These are phyloP conservation scores for Fissipunctia ypsillon DNA, from an alignment of 2,888 invertebrate species.

Conservation along the genomic window DNA sequence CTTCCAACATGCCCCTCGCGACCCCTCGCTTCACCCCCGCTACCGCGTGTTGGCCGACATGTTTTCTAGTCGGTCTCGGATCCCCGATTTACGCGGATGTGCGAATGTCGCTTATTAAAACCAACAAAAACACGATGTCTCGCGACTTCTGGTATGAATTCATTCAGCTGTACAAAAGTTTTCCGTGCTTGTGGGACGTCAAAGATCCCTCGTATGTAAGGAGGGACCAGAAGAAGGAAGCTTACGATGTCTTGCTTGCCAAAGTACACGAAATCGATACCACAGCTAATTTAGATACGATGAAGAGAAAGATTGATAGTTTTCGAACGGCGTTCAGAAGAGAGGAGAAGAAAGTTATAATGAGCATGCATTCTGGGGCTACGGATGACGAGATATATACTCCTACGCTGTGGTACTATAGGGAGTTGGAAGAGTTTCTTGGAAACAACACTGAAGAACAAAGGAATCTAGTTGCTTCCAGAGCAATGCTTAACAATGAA, in stretches of 20 bases:
- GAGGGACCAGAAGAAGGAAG: slow-evolving; percentile 37
- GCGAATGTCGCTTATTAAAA: slow-evolving; percentile 21
- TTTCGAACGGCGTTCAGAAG: slow-evolving; percentile 53
- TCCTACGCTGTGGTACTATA: slow-evolving; percentile 53
- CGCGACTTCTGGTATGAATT: slow-evolving; percentile 59
- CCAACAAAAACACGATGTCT: slow-evolving; percentile 29
- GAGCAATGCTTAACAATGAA: slow-evolving; percentile 36
- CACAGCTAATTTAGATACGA: slow-evolving; percentile 29
- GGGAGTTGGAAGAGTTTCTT: slow-evolving; percentile 50
- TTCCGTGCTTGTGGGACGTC: slow-evolving; percentile 48
- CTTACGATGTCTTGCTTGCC: slow-evolving; percentile 41
- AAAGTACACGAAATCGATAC: slow-evolving; percentile 47
- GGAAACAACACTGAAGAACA: slow-evolving; percentile 45
- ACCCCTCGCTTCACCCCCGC: slow-evolving; percentile 1
- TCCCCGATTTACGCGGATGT: slow-evolving; percentile 44
- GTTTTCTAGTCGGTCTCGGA: slow-evolving; percentile 46
- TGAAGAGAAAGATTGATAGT: slow-evolving; percentile 55
- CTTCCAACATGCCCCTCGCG: slow-evolving; percentile 12
- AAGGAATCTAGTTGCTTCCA: slow-evolving; percentile 31
- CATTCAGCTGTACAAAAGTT: slow-evolving; percentile 49
- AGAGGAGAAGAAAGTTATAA: slow-evolving; percentile 51
- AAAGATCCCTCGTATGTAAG: slow-evolving; percentile 42
- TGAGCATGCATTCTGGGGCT: slow-evolving; percentile 47
- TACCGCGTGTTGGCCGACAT: slow-evolving; percentile 45
- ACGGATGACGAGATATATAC: slow-evolving; percentile 37